Conservation (phyloP, 2,113 vertebrate genomes). For the Condylura cristata region DNA sequence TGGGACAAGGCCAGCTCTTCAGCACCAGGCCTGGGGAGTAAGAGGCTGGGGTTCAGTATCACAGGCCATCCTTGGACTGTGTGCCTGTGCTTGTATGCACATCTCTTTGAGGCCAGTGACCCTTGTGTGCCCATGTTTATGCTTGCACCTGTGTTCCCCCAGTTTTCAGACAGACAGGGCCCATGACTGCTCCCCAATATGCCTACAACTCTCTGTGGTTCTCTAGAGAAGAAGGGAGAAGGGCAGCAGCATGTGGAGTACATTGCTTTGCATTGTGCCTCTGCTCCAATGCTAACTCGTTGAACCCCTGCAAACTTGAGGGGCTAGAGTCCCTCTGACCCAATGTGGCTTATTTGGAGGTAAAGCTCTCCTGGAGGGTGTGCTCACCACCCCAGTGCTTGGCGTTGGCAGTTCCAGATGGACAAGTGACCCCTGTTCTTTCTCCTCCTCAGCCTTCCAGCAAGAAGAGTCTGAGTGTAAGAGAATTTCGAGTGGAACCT, state of each 20-base stretch:
- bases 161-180: background rate
- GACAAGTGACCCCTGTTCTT: accelerated
- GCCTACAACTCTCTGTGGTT: background rate
- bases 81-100: background rate
- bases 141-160: background rate
- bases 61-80: background rate
- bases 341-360: background rate
- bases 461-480: constrained; percentile 95
- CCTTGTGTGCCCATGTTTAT: background rate
- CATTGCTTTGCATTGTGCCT: background rate
- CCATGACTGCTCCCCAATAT: background rate
- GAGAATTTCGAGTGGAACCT: constrained; percentile 91
- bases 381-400: background rate
- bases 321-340: background rate
- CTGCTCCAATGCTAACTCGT: background rate
- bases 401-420: background rate
- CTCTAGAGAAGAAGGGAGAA: background rate
- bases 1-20: background rate
- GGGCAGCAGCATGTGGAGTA: background rate
- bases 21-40: background rate
- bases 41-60: background rate
- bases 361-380: background rate
- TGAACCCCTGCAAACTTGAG: background rate
- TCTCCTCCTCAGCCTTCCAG: constrained; percentile 84
- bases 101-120: background rate